Conservation (phyloP, 2,888 invertebrate species). For the Hirudinaria manillensis region DNA sequence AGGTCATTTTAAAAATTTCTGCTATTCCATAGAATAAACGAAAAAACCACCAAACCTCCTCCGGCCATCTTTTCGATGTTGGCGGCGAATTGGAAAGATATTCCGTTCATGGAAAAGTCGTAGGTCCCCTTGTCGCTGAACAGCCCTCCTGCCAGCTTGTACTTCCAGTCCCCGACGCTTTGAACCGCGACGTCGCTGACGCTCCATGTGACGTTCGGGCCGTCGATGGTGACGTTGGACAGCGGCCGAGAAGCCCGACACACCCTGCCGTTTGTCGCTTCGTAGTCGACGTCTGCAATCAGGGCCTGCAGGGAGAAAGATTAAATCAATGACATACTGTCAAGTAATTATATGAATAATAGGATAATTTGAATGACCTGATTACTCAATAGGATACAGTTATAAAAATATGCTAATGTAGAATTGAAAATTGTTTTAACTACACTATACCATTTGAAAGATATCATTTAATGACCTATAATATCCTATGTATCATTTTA, state of each 20-base stretch:
- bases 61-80: conserved; percentile 17
- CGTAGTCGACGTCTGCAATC: conserved; percentile 24
- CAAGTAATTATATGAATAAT: neutral
- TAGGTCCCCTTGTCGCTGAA: conserved; percentile 27
- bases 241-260: conserved; percentile 8
- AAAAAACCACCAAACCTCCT: conserved; percentile 2
- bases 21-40: neutral
- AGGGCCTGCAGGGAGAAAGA: neutral
- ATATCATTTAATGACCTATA: too few species aligned
- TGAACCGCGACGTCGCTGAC: conserved; percentile 18
- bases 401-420: too few species aligned
- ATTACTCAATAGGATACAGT: neutral
- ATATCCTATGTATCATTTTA: too few species aligned
- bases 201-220: conserved; percentile 19
- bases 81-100: conserved; percentile 22
- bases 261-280: conserved; percentile 16
- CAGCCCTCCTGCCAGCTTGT: conserved; percentile 26
- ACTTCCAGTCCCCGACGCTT: conserved; percentile 27
- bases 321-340: neutral
- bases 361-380: neutral
- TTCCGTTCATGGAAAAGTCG: conserved; percentile 28
- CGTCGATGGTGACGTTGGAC: conserved; percentile 22
- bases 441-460: too few species aligned
- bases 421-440: neutral
- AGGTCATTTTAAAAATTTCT: neutral